Evolutionary conservation across 1,140 invertebrate genomes (phyloP), one percentile per base, ranked within the genome.

Genomic region (Drosophila pseudoananassae): DNA sequence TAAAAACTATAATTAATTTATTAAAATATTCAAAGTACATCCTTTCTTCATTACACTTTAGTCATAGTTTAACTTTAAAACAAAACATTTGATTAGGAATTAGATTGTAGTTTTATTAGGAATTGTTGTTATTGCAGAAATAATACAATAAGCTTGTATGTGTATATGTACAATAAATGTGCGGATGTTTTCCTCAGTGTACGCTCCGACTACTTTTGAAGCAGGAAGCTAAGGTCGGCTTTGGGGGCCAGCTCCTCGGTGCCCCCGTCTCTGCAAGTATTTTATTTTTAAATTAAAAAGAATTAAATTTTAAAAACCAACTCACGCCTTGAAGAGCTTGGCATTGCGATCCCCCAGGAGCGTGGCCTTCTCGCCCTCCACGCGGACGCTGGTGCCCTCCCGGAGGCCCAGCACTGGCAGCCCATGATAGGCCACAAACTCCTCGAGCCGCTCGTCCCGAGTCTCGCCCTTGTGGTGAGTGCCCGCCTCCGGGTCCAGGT

Each of bases 401-500:
- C 94, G 92, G 5, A 97, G 91, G 1, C 95, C 96, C 47, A 97
- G 90, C 10, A 96, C 95, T 15, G 93, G 92, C 7, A 92, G 93
- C 7, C 91, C 90, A 66, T 93, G 92, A 33, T 94, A 93, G 65
- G 94, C 92, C 68, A 95, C 93, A 92, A 94, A 97, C 92, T 97
- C 94, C 52, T 89, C 66, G 43, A 96, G 95, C 75, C 96, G 93
- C 79, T 95, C 93, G 77, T 96, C 94, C 92, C 96, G 94, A 81
- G 94, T 95, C 92, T 96, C 96, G 27, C 96, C 96, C 92, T 95
- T 96, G 90, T 97, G 96, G 61, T 92, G 95, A 60, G 93, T 94
- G 78, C 91, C 93, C 12, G 92, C 78, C 76, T 94, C 92, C 40
- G 94, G 85, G 54, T 97, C 96, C 71, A 96, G 90, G 89, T 96